Conservation (phyloP, 2,113 vertebrate species). For the Urocolius indicus region DNA sequence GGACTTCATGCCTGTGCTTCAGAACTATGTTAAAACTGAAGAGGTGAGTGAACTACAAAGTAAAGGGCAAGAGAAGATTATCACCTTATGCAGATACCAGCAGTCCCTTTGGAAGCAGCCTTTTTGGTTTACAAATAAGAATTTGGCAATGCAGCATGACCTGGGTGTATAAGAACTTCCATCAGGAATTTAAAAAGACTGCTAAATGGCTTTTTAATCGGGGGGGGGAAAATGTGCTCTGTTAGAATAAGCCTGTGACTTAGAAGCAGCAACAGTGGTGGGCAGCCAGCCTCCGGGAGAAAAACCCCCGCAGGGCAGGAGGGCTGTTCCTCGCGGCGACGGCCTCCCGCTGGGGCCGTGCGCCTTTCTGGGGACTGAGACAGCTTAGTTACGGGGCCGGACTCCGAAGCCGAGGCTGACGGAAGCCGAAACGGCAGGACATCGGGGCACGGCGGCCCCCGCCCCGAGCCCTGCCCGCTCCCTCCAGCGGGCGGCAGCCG, state of each 20-base stretch:
- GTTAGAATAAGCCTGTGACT: neutral
- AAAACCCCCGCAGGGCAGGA: fast-evolving
- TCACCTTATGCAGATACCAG: no score
- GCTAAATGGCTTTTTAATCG: neutral
- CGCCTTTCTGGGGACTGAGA: fast-evolving
- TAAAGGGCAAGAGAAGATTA: neutral
- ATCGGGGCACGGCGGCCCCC: fast-evolving
- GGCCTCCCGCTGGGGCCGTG: neutral
- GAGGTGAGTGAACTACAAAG: neutral
- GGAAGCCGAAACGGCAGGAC: fast-evolving
- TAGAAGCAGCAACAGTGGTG: fast-evolving
- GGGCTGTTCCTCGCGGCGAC: neutral
- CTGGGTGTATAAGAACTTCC: neutral
- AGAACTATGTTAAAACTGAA: fast-evolving
- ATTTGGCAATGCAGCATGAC: neutral
- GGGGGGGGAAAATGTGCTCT: fast-evolving
- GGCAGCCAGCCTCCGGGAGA: fast-evolving
- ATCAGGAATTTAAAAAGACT: neutral
- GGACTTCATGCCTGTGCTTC: fast-evolving
- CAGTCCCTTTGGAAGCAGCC: fast-evolving
- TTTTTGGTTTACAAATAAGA: neutral
- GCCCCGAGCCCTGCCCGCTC: neutral
- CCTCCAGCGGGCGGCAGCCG: slow-evolving; percentile 53
- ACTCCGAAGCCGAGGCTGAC: neutral
- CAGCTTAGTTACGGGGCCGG: fast-evolving